Evolutionary conservation across 1,140 invertebrate genomes (phyloP), one percentile per base, ranked within the genome.

Genomic region (Halictus rubicundus): DNA sequence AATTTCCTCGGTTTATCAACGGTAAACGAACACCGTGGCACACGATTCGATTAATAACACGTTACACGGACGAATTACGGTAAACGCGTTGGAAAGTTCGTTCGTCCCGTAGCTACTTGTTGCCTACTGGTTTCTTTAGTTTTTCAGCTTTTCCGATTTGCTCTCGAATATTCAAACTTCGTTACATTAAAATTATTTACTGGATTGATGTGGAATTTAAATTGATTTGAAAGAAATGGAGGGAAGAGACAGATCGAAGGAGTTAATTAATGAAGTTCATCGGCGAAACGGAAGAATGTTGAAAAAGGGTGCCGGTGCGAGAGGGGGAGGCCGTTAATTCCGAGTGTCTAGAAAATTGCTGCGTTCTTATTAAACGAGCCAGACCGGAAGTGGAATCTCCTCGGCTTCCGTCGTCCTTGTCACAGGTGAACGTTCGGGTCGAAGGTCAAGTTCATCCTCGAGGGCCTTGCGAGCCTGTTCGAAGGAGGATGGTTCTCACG

Each of bases 371-470:
- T 63, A 32, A 19, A 23, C 57, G 59, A 54, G 70, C 46, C n/a
- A 72, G 81, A 74, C 79, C 83, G 87, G 88, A 89, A 88, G 77
- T 83, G 63, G 75, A 83, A 77, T 80, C 71, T 73, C 59, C 39
- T n/a, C 63, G 78, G 57, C 79, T 88, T 85, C 83, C 69, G 80
- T 68, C 76, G 87, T 87, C 78, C 79, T 79, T 84, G 74, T 46
- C 68, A 37, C 64, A 65, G 85, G 81, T 88, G 84, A 89, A 89
- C 64, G 87, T 69, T 82, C 83, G 82, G 87, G 82, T 89, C 85
- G 84, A 87, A 89, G 86, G 87, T 87, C 88, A 89, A 86, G 78
- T 81, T 86, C 81, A 82, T 52, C 57, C 73, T 68, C 59, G 80
- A 71, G 83, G 64, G 23, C 76, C 46, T 66, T 71, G 74, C 70